Conservation (phyloP, 2,888 invertebrate species). For the Idaea straminata region DNA sequence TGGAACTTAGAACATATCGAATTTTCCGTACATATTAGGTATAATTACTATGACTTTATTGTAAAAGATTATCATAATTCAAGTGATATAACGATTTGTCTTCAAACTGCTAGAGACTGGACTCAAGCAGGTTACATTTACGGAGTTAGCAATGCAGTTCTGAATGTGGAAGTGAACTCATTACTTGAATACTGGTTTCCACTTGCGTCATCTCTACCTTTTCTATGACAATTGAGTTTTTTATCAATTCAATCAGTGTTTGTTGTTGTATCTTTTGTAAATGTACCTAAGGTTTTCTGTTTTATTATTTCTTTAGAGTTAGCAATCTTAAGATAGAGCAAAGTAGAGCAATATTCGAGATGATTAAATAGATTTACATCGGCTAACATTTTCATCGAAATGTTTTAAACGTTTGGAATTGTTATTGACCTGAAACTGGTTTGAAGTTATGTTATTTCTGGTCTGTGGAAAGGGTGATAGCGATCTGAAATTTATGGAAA, state of each 20-base stretch:
- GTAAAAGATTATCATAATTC: neutral
- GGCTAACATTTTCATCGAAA: neutral
- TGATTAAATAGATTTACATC: neutral
- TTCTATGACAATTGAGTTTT: slow-evolving; percentile 9
- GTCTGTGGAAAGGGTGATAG: neutral
- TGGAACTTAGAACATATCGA: too few relatives aligned
- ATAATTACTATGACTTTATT: too few relatives aligned
- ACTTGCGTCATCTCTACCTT: slow-evolving; percentile 15
- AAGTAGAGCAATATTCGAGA: neutral
- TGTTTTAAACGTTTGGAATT: neutral
- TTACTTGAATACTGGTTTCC: slow-evolving; percentile 21
- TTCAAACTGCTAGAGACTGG: slow-evolving; percentile 10
- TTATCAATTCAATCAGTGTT: neutral
- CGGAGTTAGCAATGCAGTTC: slow-evolving; percentile 23
- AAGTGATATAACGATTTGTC: neutral
- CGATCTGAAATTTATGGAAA: neutral
- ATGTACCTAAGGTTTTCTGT: neutral
- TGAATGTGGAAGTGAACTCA: slow-evolving; percentile 17
- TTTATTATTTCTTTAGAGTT: neutral
- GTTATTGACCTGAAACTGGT: neutral
- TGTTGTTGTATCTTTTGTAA: neutral
- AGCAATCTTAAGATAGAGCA: neutral
- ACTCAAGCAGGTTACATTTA: slow-evolving; percentile 23
- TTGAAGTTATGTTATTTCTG: neutral
- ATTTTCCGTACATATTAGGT: too few relatives aligned